Percentiles rank a stretch among this genome's conserved stretches.
phyloP scores from a whole-genome alignment of 2,113 vertebrate genomes.

The Rostratula benghalensis region DNA sequence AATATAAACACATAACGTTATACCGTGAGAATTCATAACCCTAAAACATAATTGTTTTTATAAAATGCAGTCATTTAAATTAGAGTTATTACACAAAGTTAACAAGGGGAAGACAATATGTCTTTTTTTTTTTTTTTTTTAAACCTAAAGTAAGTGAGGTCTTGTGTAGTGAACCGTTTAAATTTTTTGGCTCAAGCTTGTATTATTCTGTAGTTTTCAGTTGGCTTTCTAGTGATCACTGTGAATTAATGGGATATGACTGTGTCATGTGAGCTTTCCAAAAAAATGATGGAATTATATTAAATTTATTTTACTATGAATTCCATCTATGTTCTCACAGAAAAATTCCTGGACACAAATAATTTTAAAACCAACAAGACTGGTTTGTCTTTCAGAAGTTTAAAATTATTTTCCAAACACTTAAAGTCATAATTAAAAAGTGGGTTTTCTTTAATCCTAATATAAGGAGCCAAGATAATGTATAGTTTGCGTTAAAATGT shows the following conservation, averaged over 20 bases:
- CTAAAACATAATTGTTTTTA: slow-evolving; percentile 18
- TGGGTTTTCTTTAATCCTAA: slow-evolving; percentile 10
- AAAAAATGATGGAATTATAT: slow-evolving; percentile 51
- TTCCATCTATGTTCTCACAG: slow-evolving; percentile 53
- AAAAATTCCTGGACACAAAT: slow-evolving; percentile 57
- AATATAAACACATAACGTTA: slow-evolving; percentile 6
- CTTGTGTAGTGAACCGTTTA: slow-evolving; percentile 47
- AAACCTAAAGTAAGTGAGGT: slow-evolving; percentile 34
- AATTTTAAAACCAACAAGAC: slow-evolving; percentile 49
- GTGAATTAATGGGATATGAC: slow-evolving; percentile 60
- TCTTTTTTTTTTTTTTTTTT: neutral
- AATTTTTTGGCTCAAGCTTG: slow-evolving; percentile 44
- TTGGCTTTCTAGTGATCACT: slow-evolving; percentile 55
- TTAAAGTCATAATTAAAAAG: slow-evolving; percentile 40
- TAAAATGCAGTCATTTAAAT: neutral
- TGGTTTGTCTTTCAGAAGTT: slow-evolving; percentile 33
- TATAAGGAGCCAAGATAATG: slow-evolving; percentile 14
- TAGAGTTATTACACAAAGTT: slow-evolving; percentile 2
- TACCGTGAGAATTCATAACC: slow-evolving; percentile 27
- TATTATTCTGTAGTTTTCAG: slow-evolving; percentile 60
- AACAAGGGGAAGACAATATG: slow-evolving; percentile 1
- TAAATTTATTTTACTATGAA: slow-evolving; percentile 66
- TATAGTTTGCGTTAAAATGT: neutral
- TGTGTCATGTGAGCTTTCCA: slow-evolving; percentile 57
- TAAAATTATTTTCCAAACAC: slow-evolving; percentile 47